Evolutionary conservation across 2,797 vertebrate genomes (phyloP).

Genomic region (Rhynchonycteris naso): DNA sequence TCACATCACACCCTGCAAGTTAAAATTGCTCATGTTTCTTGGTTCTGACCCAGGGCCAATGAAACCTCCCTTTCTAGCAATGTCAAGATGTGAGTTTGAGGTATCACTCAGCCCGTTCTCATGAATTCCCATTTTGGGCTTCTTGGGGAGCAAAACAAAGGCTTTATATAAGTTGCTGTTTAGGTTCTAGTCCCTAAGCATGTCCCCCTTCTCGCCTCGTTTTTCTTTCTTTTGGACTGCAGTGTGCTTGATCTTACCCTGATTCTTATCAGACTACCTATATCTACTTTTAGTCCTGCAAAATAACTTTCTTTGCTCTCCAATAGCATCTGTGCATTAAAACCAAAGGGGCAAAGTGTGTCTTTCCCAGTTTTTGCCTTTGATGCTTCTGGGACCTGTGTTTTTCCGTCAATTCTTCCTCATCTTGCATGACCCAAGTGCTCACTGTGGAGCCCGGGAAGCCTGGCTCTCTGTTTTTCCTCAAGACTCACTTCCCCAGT

Average conservation of each 20-base stretch:
- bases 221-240: slow-evolving; percentile 48
- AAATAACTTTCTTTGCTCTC: not conserved
- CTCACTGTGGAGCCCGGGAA: not conserved
- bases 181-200: not conserved
- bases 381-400: not conserved
- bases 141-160: not conserved
- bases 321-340: not conserved
- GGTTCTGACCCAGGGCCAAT: slow-evolving; percentile 66
- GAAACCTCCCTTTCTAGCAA: slow-evolving; percentile 56
- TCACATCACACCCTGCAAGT: slow-evolving; percentile 75
- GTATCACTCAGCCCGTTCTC: slow-evolving; percentile 52
- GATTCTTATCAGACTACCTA: not conserved
- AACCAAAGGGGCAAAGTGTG: not conserved
- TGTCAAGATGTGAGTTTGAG: slow-evolving; percentile 55
- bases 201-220: slow-evolving; percentile 18
- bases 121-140: not conserved
- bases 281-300: not conserved
- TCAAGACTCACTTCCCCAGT: not conserved
- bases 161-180: not conserved
- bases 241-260: not conserved
- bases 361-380: not conserved
- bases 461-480: not conserved
- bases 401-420: not conserved
- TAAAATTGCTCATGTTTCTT: slow-evolving; percentile 72
- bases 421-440: not conserved